Conservation (phyloP, 2,113 vertebrate genomes). For the Lates calcarifer region DNA sequence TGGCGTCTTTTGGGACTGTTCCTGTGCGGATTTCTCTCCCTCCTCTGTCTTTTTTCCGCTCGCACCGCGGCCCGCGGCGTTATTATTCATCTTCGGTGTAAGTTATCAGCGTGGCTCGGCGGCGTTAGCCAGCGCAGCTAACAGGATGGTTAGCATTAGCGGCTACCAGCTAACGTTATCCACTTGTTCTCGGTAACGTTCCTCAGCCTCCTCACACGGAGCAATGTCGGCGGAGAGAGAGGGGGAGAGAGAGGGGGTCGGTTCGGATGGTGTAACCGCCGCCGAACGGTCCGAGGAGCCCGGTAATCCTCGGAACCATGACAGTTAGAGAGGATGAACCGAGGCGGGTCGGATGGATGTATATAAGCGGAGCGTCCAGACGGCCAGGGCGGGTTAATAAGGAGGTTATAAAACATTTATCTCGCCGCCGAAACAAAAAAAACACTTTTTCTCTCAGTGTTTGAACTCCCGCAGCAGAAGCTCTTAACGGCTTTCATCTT, state of each 20-base stretch:
- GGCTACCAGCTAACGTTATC: conserved; percentile 70
- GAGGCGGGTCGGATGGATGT: background rate
- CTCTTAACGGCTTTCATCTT: conserved; percentile 52
- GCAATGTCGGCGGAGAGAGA: conserved; percentile 49
- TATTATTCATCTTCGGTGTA: conserved; percentile 53
- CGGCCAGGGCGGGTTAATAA: conserved; percentile 43
- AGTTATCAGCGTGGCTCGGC: conserved; percentile 74
- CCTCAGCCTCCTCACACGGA: conserved; percentile 37
- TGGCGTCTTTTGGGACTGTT: conserved; percentile 63
- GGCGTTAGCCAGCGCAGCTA: conserved; percentile 75
- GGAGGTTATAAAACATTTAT: conserved; percentile 68
- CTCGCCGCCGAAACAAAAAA: conserved; percentile 54
- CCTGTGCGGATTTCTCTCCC: background rate
- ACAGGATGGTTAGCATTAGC: conserved; percentile 73
- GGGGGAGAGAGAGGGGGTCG: conserved; percentile 28
- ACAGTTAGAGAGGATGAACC: background rate
- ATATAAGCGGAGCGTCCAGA: background rate
- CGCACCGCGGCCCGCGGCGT: conserved; percentile 10
- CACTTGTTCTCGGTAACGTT: conserved; percentile 75
- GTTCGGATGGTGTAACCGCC: background rate
- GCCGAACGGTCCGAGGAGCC: background rate
- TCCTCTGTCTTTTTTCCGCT: background rate
- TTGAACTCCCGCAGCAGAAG: conserved; percentile 40
- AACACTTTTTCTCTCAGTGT: conserved; percentile 44
- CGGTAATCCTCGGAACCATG: background rate